A percentile compares a stretch with the other conserved stretches of the same genome.
Conservation (phyloP, 2,888 invertebrate genomes). For the Ochropleura leucogaster region DNA sequence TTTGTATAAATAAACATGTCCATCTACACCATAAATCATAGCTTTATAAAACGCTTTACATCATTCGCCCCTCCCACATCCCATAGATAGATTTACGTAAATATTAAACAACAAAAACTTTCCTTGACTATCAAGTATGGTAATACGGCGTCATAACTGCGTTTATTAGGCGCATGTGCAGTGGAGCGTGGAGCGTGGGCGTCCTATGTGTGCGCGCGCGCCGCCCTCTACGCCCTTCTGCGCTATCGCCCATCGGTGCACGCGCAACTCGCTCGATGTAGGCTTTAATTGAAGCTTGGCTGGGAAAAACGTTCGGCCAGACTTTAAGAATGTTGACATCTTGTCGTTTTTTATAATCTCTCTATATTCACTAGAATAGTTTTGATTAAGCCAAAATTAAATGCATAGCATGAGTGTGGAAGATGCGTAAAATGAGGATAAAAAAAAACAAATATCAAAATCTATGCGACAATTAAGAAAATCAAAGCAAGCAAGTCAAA, state of each 20-base stretch:
- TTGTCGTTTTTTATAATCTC: neutral
- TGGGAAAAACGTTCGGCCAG: constrained; percentile 19
- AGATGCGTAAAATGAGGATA: no score
- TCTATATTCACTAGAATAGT: no score
- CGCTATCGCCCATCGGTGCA: constrained; percentile 68
- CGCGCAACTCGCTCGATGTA: constrained; percentile 61
- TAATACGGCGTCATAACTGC: constrained; percentile 55
- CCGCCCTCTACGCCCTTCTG: constrained; percentile 68
- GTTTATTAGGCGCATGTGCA: constrained; percentile 47
- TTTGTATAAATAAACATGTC: neutral
- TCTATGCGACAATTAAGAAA: no score
- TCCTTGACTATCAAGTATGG: constrained; percentile 48
- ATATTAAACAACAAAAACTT: constrained; percentile 63
- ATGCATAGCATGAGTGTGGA: no score
- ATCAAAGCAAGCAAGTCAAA: no score
- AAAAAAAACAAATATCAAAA: no score
- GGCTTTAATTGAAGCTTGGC: constrained; percentile 49
- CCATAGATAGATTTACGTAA: constrained; percentile 39
- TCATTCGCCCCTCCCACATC: constrained; percentile 25
- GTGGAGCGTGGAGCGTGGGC: constrained; percentile 64
- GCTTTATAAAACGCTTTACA: neutral
- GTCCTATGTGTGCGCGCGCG: constrained; percentile 69
- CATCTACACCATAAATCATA: constrained; percentile 9
- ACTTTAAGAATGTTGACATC: constrained; percentile 7
- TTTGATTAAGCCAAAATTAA: no score